Percentiles rank a stretch among this genome's conserved stretches.
These are phyloP conservation scores for Leptogaster cylindrica DNA, from an alignment of 2,888 invertebrate genomes.

Conservation along the genomic window DNA sequence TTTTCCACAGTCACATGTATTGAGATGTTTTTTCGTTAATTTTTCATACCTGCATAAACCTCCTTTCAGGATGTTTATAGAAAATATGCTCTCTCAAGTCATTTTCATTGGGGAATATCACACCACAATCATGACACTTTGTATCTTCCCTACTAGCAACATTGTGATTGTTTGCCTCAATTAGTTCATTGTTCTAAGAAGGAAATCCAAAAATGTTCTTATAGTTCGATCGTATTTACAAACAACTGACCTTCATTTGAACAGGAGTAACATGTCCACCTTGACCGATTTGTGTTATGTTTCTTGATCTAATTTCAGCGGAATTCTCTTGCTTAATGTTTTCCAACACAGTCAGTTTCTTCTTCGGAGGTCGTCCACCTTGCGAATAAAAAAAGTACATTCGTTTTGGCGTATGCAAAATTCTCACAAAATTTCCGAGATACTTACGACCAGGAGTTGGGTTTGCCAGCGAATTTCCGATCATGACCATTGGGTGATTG, in stretches of 20 bases:
- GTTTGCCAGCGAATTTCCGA: constrained; percentile 36
- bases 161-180: constrained; percentile 44
- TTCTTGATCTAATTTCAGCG: background rate
- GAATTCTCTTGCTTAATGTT: constrained; percentile 3
- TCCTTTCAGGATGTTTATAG: constrained; percentile 51
- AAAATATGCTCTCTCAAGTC: constrained; percentile 51
- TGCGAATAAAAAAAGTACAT: background rate
- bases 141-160: constrained; percentile 48
- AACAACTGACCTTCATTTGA: constrained; percentile 25
- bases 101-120: constrained; percentile 50
- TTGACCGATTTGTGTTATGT: background rate
- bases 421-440: background rate
- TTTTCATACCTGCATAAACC: constrained; percentile 52
- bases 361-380: constrained; percentile 27
- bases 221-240: background rate
- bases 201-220: constrained; percentile 13
- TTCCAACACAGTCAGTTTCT: constrained; percentile 18
- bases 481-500: constrained; percentile 51
- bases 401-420: background rate
- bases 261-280: constrained; percentile 12
- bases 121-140: constrained; percentile 50
- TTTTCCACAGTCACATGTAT: no score
- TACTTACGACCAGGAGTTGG: constrained; percentile 14
- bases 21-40: no score
- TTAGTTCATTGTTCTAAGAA: constrained; percentile 22